phyloP scores from a whole-genome alignment of 2,797 vertebrate genomes.

The Gallinago solitaria region DNA sequence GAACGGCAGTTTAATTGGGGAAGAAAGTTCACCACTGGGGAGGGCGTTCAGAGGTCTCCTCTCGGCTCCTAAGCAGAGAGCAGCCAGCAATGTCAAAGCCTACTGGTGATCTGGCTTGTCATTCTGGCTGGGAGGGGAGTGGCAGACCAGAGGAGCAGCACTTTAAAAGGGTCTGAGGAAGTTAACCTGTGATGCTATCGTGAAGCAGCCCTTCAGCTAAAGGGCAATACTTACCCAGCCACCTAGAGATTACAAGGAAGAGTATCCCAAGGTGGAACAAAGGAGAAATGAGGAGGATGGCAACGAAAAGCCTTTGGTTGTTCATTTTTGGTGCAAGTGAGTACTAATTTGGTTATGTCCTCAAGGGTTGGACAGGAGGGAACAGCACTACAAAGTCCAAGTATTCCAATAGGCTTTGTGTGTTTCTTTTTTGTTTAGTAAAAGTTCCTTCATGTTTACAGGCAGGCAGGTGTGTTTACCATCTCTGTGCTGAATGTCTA shows the following conservation, averaged over 20 bases:
- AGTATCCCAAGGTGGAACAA: neutral
- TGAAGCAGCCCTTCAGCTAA: neutral
- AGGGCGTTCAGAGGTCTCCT: neutral
- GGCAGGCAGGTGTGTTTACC: neutral
- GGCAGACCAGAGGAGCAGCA: neutral
- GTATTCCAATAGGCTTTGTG: neutral
- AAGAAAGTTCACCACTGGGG: neutral
- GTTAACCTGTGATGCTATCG: neutral
- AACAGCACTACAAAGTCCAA: neutral
- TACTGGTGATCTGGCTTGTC: neutral
- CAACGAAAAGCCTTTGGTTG: neutral
- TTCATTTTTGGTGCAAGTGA: constrained; percentile 63
- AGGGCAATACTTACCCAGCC: neutral
- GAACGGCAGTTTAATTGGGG: neutral
- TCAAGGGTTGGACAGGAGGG: neutral
- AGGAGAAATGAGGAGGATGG: neutral
- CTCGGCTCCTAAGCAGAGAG: neutral
- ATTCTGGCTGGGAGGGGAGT: neutral
- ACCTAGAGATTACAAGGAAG: neutral
- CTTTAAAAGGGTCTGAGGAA: neutral
- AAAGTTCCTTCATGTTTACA: neutral
- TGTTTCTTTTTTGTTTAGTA: neutral
- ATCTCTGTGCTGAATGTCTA: neutral
- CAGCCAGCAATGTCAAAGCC: neutral
- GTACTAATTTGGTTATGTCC: constrained; percentile 17